Base-by-base conservation (phyloP, 2,888 invertebrate species). In the Tiphia femorata region DNA sequence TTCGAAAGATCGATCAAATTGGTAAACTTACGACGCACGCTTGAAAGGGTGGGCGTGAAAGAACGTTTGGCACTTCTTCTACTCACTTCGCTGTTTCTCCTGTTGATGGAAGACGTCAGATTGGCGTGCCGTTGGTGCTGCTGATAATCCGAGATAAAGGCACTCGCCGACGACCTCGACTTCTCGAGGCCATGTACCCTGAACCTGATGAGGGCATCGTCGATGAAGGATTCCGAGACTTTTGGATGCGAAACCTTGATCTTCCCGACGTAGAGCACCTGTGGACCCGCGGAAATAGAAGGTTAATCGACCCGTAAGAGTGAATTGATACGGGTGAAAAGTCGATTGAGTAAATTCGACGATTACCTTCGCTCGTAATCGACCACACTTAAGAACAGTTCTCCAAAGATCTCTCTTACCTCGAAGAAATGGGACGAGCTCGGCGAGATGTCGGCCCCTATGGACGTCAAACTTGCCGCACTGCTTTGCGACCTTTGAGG, bases 211-310 rank as follows among this genome's bases (percentile, higher is more conserved):
- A 97, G 85, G 1, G 96, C 94, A 79, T 96, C 96, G 78, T 97
- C 97, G 69, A 97, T 95, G 72, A 97, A 91, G 0, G 92, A 89
- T 66, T 94, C 93, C 0, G 95, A 93, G 0, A 95, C 92, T 79
- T 94, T 95, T 75, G 93, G 90, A 76, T 93, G 92, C 30, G 94
- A 92, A 69, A 96, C 93, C 66, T 93, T 90, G 42, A 96, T 95
- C 85, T 95, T 95, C 0, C 97, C 97, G 42, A 97, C 91, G 82
- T 97, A 97, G 64, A 96, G 86, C 2, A 95, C 94, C 91, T 94
- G 81, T n/a, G n/a, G n/a, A n/a, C n/a, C n/a, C n/a, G n/a, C n/a
- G n/a, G n/a, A n/a, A n/a, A n/a, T n/a, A n/a, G n/a, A n/a, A n/a
- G n/a, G 3, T 17, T 46, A 23, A n/a, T n/a, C n/a, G n/a, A n/a